Evolutionary conservation across 2,797 vertebrate genomes (phyloP), one percentile per base, ranked within the genome.

Genomic region (Eurystomus glaucurus): DNA sequence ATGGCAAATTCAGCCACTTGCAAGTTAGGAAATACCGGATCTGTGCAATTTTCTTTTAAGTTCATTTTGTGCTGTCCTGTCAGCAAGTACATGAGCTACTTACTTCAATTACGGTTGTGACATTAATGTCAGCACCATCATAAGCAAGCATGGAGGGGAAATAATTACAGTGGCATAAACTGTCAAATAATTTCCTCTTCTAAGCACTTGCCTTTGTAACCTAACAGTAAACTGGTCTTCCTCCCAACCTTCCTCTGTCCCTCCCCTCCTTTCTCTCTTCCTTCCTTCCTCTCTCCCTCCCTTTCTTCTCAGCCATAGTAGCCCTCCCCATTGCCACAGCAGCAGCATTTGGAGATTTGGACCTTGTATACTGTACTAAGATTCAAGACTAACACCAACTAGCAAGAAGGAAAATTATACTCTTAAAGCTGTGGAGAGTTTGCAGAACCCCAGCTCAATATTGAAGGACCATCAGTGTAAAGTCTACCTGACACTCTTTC

Each of bases 131-230:
- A 86, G 39, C 58, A 69, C n/a, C 39, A 75, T 39, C 28, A 15
- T 51, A 76, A 84, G 35, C 43, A 87, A 31, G 21, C n/a, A 82
- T 0, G 10, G 39, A 91, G 25, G 21, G 61, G 33, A 77, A 83
- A 95, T 52, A 69, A 78, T 93, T 64, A 61, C 57, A 66, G 33
- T 10, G 26, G 52, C 41, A 89, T 28, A 75, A 93, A 46, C 28
- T 85, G 45, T 8, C 52, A 83, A 80, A 74, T 55, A 2, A 84
- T 84, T 84, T 93, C 64, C 33, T 91, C 37, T 51, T 90, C 68
- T 70, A 80, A 88, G 43, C n/a, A 16, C 11, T 85, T 75, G 45
- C 25, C 48, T 81, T 91, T 75, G 61, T 74, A 90, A 86, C 72
- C 31, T 75, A 90, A 76, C 35, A 83, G 20, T 88, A 69, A 84